phyloP scores from a whole-genome alignment of 2,797 vertebrate genomes.

The Chelidonichthys spinosus region DNA sequence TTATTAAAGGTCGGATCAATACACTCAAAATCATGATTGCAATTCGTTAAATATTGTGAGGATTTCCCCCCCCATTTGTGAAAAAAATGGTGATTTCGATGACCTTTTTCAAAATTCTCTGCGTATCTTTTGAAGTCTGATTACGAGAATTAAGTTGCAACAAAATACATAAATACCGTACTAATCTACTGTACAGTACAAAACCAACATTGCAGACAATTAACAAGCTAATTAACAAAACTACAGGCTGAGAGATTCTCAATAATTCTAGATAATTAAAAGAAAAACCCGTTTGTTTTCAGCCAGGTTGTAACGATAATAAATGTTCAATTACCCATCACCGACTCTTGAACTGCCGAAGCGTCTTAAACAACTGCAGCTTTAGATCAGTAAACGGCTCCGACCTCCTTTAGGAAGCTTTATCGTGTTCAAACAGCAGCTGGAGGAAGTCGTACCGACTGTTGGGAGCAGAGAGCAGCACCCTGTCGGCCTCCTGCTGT shows the following conservation, averaged over 20 bases:
- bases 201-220: neutral
- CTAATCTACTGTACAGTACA: neutral
- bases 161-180: too few relatives aligned
- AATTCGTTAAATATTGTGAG: too few relatives aligned
- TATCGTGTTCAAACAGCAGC: neutral
- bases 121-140: too few relatives aligned
- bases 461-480: neutral
- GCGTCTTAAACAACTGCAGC: too few relatives aligned
- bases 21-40: too few relatives aligned
- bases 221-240: neutral
- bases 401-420: neutral
- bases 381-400: neutral
- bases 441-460: neutral
- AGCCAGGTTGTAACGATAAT: neutral
- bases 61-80: too few relatives aligned
- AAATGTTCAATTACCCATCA: neutral
- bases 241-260: too few relatives aligned
- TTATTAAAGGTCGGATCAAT: too few relatives aligned
- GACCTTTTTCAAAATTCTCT: too few relatives aligned
- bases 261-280: too few relatives aligned
- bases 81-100: too few relatives aligned
- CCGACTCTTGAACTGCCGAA: neutral
- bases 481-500: neutral
- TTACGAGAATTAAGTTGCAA: too few relatives aligned
- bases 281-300: neutral